Conservation (phyloP, 2,797 vertebrate species). For the Numenius phaeopus region DNA sequence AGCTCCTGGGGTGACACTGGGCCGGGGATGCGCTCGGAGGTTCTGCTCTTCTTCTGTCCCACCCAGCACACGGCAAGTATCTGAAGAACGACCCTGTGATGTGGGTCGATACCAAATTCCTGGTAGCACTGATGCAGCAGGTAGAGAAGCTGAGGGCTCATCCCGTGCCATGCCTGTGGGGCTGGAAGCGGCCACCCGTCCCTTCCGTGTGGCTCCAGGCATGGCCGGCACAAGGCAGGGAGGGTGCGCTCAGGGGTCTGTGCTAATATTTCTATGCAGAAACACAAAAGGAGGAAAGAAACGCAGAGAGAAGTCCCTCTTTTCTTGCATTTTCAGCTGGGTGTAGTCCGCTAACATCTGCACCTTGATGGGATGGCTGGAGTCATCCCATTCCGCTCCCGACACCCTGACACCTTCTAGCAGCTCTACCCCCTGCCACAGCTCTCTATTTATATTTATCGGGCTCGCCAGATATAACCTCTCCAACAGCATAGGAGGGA, state of each 20-base stretch:
- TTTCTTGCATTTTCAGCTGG: neutral
- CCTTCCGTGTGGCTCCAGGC: fast-evolving
- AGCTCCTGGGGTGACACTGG: neutral
- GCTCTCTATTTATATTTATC: neutral
- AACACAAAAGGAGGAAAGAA: neutral
- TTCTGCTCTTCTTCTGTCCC: neutral
- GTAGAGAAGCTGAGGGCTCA: neutral
- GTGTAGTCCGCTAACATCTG: neutral
- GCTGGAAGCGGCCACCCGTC: neutral
- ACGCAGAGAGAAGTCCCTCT: fast-evolving
- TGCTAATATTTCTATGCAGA: neutral
- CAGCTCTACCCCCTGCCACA: neutral
- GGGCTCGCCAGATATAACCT: neutral
- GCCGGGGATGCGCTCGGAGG: neutral
- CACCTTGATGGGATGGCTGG: neutral
- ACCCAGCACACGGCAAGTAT: fast-evolving
- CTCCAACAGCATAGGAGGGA: neutral
- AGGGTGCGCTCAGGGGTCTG: fast-evolving
- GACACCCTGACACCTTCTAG: neutral
- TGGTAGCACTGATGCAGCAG: neutral
- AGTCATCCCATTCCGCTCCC: neutral
- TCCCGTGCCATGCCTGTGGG: fast-evolving
- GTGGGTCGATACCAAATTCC: neutral
- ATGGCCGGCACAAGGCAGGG: neutral
- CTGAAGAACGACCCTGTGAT: neutral